Evolutionary conservation across 2,113 vertebrate genomes (phyloP), one percentile per base, ranked within the genome.

Genomic region (Malurus alboscapulatus): DNA sequence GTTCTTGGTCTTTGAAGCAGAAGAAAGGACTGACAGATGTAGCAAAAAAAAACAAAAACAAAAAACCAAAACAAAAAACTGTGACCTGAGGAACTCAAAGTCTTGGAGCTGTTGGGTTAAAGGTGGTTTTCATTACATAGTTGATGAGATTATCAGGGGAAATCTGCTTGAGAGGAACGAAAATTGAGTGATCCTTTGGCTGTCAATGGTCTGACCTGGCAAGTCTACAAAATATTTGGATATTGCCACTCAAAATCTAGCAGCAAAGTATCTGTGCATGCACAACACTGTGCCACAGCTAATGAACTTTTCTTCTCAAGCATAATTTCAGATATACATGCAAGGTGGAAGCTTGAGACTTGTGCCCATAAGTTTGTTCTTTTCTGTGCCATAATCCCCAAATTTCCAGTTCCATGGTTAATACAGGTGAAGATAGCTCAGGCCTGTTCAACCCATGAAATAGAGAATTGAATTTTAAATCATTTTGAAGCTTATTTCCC

Each of bases 371-470:
- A 50, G 9, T 7, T 45, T 40, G 13, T 4, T 47, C 66, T 6
- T 71, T 21, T 22, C 47, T 51, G 14, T 67, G 32, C 32, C n/a
- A 42, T 67, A 72, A 81, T 17, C 21, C 17, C 6, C 13, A 40
- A 21, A 29, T 36, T 62, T 51, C 36, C n/a, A 55, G 9, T 62
- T 62, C 26, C 7, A 27, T 42, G 22, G 19, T 47, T 72, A 29
- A 42, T 12, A n/a, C 6, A 47, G 25, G 12, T 21, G n/a, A 57
- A 61, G 18, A 26, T 9, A 94, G 22, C 19, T 88, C 34, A 71
- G 36, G 12, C 7, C 15, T 47, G 6, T 20, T 85, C 0, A 0
- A 1, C 5, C 14, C 10, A 12, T 30, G 26, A 18, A 15, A 68
- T 8, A 44, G 22, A 40, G 2, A 2, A n/a, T n/a, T n/a, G n/a